Base-by-base conservation (phyloP, 92 coral and sea anemone species). In the Palythoa caribaeorum region DNA sequence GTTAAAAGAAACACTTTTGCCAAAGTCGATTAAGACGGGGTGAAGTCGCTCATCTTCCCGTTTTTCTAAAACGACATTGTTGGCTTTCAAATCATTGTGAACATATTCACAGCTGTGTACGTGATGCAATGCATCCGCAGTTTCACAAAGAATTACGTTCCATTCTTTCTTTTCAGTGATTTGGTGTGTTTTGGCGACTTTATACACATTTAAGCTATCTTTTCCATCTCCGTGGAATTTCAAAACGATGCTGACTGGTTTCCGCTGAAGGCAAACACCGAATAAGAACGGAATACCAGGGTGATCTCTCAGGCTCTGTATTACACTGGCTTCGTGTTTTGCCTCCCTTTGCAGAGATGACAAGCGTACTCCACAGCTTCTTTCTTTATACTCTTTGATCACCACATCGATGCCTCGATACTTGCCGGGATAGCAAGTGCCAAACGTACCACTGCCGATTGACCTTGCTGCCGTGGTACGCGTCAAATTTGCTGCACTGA, bases 141-240 rank as follows among this genome's bases (percentile, higher is more conserved):
- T 89, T 5, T 81, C 83, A 44, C 37, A 16, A 47, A 89, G 69
- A 53, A 92, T 87, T 15, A 7, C n/a, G 47, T 54, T 81, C 94
- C 94, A 89, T 3, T 83, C 73, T 37, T 68, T 19, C 65, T 55
- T 3, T 21, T 51, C 78, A 15, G 6, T 60, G 5, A 71, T 60
- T 38, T 57, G 48, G 2, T 51, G 66, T 5, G 36, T 16, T 87
- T 89, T 83, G 3, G 89, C 78, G 21, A 87, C 94, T 71, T 83
- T 87, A 73, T 70, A 92, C 16, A 89, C 75, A 13, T 88, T 89
- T 13, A 81, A 71, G 60, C 77, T 88, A 5, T 36, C 71, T 16
- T 78, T 35, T n/a, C 86, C 84, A 51, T 89, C 84, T 11, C 91
- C 92, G 71, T 92, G 92, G 21, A 86, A 92, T 20, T 86, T 76